These are phyloP conservation scores for Gambusia holbrooki DNA, from an alignment of 2,113 vertebrate genomes.

Conservation along the genomic window DNA sequence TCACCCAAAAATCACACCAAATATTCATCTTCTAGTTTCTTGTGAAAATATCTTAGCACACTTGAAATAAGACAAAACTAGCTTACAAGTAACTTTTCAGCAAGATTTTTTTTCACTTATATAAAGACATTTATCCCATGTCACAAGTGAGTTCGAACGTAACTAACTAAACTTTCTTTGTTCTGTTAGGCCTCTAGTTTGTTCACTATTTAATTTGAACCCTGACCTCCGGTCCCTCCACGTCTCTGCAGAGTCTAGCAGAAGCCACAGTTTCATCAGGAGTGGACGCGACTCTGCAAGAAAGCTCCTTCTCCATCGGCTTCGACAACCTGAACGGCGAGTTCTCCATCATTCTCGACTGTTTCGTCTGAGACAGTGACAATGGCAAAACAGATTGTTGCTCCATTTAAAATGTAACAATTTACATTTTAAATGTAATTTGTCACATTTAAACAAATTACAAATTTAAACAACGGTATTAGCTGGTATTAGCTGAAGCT, in stretches of 20 bases:
- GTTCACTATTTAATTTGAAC: neutral
- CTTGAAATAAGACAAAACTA: too few relatives aligned
- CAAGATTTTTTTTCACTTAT: too few relatives aligned
- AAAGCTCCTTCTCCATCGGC: constrained; percentile 83
- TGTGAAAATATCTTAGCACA: too few relatives aligned
- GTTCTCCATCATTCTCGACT: neutral
- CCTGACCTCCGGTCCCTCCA: neutral
- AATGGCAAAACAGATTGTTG: neutral
- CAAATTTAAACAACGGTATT: too few relatives aligned
- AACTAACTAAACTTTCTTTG: neutral
- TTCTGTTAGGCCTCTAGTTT: neutral
- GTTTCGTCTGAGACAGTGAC: neutral
- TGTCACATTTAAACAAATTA: too few relatives aligned
- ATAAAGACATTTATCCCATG: too few relatives aligned
- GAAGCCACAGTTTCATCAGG: constrained; percentile 72
- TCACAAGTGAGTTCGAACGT: neutral
- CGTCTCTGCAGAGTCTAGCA: constrained; percentile 81
- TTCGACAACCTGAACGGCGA: constrained; percentile 90
- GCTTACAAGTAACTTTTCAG: too few relatives aligned
- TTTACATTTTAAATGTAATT: neutral
- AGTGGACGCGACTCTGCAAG: constrained; percentile 42
- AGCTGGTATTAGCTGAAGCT: neutral
- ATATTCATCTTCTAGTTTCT: too few relatives aligned
- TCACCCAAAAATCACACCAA: too few relatives aligned
- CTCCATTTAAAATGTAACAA: neutral